These are phyloP conservation scores for Malacoctenus gilli DNA, from an alignment of 2,797 vertebrate species.

Conservation along the genomic window DNA sequence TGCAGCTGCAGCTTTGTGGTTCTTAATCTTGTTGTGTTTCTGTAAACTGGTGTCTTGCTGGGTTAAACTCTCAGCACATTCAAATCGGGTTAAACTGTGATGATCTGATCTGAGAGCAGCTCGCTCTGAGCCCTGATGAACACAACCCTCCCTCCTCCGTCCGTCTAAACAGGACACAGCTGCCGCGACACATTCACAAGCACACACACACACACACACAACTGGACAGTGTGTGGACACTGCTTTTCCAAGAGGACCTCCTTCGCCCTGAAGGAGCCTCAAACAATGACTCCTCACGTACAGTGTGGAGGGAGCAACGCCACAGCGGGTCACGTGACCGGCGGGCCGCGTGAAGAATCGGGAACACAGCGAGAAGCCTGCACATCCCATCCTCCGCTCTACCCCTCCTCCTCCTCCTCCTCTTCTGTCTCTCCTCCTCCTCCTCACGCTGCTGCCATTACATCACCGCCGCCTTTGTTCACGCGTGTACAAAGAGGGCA, in stretches of 20 bases:
- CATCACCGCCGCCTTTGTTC: slow-evolving; percentile 77
- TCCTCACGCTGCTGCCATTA: slow-evolving; percentile 52
- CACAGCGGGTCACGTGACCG: slow-evolving; percentile 42
- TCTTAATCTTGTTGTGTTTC: no score
- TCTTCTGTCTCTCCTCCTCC: slow-evolving; percentile 2
- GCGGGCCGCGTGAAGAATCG: background rate
- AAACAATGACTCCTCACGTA: slow-evolving; percentile 31
- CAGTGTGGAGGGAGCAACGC: background rate
- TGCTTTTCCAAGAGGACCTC: slow-evolving; percentile 41
- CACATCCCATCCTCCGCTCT: slow-evolving; percentile 37
- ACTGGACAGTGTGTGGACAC: no score
- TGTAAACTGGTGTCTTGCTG: no score
- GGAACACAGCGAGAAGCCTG: slow-evolving; percentile 15
- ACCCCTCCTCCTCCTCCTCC: slow-evolving; percentile 1
- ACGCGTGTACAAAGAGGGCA: slow-evolving; percentile 73
- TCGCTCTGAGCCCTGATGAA: no score
- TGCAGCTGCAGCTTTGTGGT: no score
- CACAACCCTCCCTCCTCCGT: no score
- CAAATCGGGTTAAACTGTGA: no score
- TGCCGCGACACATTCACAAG: no score
- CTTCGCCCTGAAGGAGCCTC: background rate
- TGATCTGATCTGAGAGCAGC: no score
- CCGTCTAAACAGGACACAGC: no score
- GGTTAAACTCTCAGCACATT: no score
- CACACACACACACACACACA: no score